A percentile compares a stretch with the other conserved stretches of the same genome.
These are phyloP conservation scores for Drosophila macrothrix DNA, from an alignment of 2,888 invertebrate species.

Conservation along the genomic window DNA sequence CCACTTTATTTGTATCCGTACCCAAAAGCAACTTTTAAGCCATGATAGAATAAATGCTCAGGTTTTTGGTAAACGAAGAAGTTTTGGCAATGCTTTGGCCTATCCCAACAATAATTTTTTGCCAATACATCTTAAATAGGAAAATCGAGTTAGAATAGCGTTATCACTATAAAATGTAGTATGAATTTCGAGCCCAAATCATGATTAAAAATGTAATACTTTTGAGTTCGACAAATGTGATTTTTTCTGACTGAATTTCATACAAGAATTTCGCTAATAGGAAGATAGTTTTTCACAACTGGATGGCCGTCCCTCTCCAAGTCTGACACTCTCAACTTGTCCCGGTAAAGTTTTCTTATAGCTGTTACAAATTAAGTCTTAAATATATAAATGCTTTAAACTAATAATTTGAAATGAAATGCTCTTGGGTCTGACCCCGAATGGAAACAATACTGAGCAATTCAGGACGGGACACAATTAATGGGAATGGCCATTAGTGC, in stretches of 20 bases:
- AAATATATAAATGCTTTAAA: background rate
- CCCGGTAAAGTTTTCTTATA: background rate
- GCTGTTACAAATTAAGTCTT: background rate
- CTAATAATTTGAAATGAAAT: constrained; percentile 31
- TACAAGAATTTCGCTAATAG: background rate
- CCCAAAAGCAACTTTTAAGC: background rate
- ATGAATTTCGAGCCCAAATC: background rate
- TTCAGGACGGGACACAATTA: constrained; percentile 36
- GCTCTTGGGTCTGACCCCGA: background rate
- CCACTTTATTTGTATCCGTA: background rate
- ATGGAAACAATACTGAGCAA: constrained; percentile 9
- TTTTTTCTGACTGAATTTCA: background rate
- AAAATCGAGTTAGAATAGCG: background rate
- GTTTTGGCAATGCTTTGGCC: background rate
- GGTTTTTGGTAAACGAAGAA: background rate
- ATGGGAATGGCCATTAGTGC: constrained; percentile 50
- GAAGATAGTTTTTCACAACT: background rate
- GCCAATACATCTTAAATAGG: background rate
- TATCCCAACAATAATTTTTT: background rate
- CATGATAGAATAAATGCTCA: background rate
- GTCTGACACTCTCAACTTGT: background rate
- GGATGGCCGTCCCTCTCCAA: background rate
- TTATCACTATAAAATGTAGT: background rate
- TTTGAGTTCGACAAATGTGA: background rate
- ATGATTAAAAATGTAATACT: background rate